Evolutionary conservation across 2,888 invertebrate species (phyloP), one percentile per base, ranked within the genome.

Genomic region (Aspidiotus rigidus): DNA sequence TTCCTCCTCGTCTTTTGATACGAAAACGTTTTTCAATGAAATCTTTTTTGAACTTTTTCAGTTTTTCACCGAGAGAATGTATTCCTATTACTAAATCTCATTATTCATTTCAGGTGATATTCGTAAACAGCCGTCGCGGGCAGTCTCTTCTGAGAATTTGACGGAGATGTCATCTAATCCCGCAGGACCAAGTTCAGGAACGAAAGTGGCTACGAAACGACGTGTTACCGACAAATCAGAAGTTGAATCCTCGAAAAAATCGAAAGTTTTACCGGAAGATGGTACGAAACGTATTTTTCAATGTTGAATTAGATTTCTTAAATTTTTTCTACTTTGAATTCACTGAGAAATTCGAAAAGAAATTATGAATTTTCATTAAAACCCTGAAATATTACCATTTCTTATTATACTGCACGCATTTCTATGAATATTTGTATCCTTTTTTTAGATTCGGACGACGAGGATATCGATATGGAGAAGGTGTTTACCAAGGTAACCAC

Each of bases 101-200:
- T 44, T 44, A 44, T 56, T 56, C 56, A 56, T 56, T 56, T 56
- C 56, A 56, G 56, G 56, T 56, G 56, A 56, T 56, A 56, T 16
- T 56, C 56, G 56, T 56, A 56, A 56, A 56, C 56, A 56, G 16
- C 56, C 56, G 56, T 56, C 15, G 56, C 13, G 56, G 56, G 16
- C 56, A 56, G 56, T 15, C 56, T 11, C 56, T 56, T 13, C 56
- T 16, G 56, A 8, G 16, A 56, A 56, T 56, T 56, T 56, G 10
- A 56, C 56, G 16, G 56, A 56, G 56, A 56, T 56, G 56, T 15
- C 56, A 56, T 56, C 56, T 11, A 16, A 56, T 15, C n/a, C 16
- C 56, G 56, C 56, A 56, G 16, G 56, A 56, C 56, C 56, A 56
- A 56, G 56, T 56, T 56, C 56, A 56, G 56, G 56, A 56, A 56